Conservation (phyloP, 2,797 vertebrate genomes). For the Rhynchotus rufescens region DNA sequence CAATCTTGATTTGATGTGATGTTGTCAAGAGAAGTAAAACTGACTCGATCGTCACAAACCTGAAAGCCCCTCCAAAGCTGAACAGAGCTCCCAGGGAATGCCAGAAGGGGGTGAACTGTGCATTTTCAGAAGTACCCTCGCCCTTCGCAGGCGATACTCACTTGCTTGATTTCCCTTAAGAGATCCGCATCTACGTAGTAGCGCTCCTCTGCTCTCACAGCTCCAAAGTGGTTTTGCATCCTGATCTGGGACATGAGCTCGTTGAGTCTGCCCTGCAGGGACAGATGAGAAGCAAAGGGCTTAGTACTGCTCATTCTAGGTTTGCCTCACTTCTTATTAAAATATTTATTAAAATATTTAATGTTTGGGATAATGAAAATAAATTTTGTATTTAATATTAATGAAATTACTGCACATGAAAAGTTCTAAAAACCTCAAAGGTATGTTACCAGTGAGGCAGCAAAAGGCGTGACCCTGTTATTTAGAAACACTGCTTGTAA, state of each 20-base stretch:
- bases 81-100: accelerated
- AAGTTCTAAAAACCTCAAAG: neutral
- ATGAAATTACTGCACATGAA: neutral
- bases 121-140: neutral
- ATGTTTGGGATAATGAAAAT: neutral
- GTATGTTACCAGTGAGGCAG: neutral
- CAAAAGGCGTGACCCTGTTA: neutral
- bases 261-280: conserved; percentile 92
- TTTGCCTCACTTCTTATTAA: neutral
- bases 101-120: neutral
- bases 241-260: conserved; percentile 99
- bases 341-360: neutral
- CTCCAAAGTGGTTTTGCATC: conserved; percentile 98
- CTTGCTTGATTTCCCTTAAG: conserved; percentile 95
- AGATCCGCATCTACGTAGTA: conserved; percentile 94
- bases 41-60: neutral
- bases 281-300: neutral
- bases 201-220: conserved; percentile 92
- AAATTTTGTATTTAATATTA: neutral
- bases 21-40: neutral
- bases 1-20: neutral
- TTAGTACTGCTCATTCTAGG: neutral
- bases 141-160: conserved; percentile 45
- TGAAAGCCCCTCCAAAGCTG: neutral
- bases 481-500: neutral